A percentile compares a stretch with the other conserved stretches of the same genome.
These are phyloP conservation scores for Lepas anatifera DNA, from an alignment of 2,888 invertebrate genomes.

Conservation along the genomic window DNA sequence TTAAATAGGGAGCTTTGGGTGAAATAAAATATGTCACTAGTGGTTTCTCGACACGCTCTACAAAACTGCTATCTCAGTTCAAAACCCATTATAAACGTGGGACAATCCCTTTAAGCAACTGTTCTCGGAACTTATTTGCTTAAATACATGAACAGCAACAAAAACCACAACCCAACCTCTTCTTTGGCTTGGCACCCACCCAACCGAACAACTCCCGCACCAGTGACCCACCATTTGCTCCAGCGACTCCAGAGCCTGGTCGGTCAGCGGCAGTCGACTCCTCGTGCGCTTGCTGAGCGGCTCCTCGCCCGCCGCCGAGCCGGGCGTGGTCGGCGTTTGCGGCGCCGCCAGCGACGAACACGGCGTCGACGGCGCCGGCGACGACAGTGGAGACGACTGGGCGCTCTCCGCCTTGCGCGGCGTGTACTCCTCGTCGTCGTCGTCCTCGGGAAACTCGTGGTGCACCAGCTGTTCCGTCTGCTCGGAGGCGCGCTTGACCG, in stretches of 20 bases:
- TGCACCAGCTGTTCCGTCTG: neutral
- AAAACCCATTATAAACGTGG: no score
- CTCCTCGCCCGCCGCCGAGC: slow-evolving; percentile 24
- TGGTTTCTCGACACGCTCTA: no score
- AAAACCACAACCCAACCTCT: no score
- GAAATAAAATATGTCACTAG: no score
- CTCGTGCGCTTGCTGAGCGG: slow-evolving; percentile 69
- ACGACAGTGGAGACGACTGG: neutral
- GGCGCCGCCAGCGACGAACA: neutral
- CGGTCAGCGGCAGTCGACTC: slow-evolving; percentile 70
- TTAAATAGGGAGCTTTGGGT: no score
- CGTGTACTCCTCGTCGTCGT: slow-evolving; percentile 11
- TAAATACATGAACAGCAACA: no score
- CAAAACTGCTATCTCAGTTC: no score
- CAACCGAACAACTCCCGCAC: no score
- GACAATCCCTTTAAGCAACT: no score
- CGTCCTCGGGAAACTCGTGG: neutral
- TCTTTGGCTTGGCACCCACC: no score
- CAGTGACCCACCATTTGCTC: slow-evolving; percentile 75
- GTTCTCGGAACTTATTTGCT: no score
- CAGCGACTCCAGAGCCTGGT: slow-evolving; percentile 71
- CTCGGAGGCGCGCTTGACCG: neutral
- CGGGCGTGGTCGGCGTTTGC: slow-evolving; percentile 4
- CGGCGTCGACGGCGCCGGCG: neutral
- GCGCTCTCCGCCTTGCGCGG: neutral